phyloP scores from a whole-genome alignment of 2,888 invertebrate genomes.

The Mythimna ferrago region DNA sequence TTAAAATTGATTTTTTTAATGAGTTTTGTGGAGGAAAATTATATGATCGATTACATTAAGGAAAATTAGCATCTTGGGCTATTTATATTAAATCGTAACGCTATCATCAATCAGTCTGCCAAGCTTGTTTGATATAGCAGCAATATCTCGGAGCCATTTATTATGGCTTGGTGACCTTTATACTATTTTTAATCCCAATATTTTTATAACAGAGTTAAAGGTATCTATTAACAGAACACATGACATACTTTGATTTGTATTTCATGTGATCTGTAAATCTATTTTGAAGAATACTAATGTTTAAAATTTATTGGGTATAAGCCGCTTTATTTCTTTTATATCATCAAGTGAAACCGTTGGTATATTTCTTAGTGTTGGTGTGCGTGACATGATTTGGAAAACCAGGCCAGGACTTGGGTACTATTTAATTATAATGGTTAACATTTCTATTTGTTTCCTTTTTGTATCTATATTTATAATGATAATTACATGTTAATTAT shows the following conservation, averaged over 20 bases:
- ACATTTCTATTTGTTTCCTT: slow-evolving; percentile 1
- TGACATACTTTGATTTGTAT: neutral
- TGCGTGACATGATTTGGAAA: slow-evolving; percentile 17
- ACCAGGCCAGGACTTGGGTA: neutral
- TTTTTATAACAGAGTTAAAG: neutral
- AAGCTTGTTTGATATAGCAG: neutral
- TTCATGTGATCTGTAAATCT: neutral
- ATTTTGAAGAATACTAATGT: neutral
- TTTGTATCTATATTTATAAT: neutral
- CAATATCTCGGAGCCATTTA: slow-evolving; percentile 8
- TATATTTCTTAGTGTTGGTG: neutral
- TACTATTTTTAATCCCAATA: slow-evolving; percentile 19
- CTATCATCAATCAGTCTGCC: slow-evolving; percentile 17
- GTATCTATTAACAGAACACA: neutral
- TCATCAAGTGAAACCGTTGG: neutral
- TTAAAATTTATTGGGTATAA: neutral
- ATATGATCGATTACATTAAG: neutral
- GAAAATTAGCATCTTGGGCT: neutral
- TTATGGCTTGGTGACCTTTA: slow-evolving; percentile 20
- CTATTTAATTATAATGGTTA: slow-evolving; percentile 4
- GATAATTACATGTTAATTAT: too few species aligned
- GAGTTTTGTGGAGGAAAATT: neutral
- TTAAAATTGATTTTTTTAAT: neutral
- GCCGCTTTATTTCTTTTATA: slow-evolving; percentile 4
- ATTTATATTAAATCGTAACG: neutral